Percentiles rank a stretch among this genome's conserved stretches.
These are phyloP conservation scores for Stramonita haemastoma DNA, from an alignment of 2,888 invertebrate genomes.

Conservation along the genomic window DNA sequence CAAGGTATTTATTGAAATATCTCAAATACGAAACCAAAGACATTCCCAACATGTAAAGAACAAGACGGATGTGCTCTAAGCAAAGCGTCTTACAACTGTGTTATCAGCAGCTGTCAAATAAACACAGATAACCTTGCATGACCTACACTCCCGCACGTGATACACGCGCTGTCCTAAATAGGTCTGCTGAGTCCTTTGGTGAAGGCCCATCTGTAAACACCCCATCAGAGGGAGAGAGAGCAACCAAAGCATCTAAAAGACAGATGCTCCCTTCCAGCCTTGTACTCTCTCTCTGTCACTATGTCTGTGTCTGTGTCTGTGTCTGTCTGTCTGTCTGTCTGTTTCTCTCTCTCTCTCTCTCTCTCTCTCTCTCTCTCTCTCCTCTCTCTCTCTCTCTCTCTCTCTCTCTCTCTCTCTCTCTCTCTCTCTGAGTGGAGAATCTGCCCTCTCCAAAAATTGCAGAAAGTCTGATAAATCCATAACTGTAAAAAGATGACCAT, in stretches of 20 bases:
- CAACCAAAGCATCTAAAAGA: background rate
- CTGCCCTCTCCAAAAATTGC: background rate
- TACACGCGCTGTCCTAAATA: background rate
- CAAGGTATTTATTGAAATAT: background rate
- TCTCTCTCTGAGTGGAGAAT: background rate
- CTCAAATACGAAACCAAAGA: background rate
- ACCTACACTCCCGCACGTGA: background rate
- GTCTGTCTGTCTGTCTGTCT: background rate
- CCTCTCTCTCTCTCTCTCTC: too few relatives aligned
- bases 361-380: too few relatives aligned
- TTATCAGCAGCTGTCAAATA: background rate
- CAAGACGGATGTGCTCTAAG: background rate
- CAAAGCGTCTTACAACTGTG: background rate
- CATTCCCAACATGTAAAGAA: background rate
- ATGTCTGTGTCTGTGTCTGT: too few relatives aligned
- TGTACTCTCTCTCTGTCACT: too few relatives aligned
- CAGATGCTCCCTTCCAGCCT: background rate
- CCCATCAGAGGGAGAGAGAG: background rate
- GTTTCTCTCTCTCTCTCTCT: too few relatives aligned
- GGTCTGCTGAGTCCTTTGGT: background rate
- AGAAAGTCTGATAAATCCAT: background rate
- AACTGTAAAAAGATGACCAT: background rate
- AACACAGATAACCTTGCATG: background rate
- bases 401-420: too few relatives aligned
- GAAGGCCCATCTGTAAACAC: constrained; percentile 9